Evolutionary conservation across 2,797 vertebrate genomes (phyloP), one percentile per base, ranked within the genome.

Genomic region (Coluber constrictor): DNA sequence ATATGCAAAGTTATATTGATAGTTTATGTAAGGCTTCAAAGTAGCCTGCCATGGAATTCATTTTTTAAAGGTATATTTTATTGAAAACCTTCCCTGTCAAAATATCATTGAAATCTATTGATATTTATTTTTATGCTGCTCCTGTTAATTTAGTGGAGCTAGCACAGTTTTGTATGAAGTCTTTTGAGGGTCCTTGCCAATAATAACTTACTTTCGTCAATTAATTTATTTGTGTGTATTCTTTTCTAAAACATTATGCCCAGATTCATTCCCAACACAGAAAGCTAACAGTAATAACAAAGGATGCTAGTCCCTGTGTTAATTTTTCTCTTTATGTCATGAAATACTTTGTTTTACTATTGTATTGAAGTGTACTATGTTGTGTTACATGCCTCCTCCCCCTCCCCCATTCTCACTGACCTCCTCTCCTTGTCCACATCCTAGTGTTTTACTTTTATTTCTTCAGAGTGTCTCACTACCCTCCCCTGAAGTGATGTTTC

Each of bases 401-500:
- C 83, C n/a, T 86, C 83, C 74, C 79, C 74, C 29, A 29, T 51
- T 63, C 13, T 54, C 25, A 88, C 66, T 93, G 43, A 3, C 90
- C 29, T 15, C 23, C 3, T 92, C 51, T 59, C 25, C 66, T 25
- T 37, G 3, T 18, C 57, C 29, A 3, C 29, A 23, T 10, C 70
- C 18, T 43, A 37, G 23, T 88, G 55, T 89, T 86, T 86, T 91
- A 79, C n/a, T 88, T 89, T 59, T n/a, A 20, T 32, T 79, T 43
- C n/a, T 20, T 87, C 55, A 70, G 47, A 88, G n/a, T 88, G 7
- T 86, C 29, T 57, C 79, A 56, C 70, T 27, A 6, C 0, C 1
- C 3, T 87, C 3, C 8, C 86, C 16, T n/a, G 60, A 83, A 2
- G 0, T 94, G 95, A 91, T 95, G 63, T 94, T 86, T 93, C 79